These are phyloP conservation scores for Nipponia nippon DNA, from an alignment of 2,113 vertebrate species.

Conservation along the genomic window DNA sequence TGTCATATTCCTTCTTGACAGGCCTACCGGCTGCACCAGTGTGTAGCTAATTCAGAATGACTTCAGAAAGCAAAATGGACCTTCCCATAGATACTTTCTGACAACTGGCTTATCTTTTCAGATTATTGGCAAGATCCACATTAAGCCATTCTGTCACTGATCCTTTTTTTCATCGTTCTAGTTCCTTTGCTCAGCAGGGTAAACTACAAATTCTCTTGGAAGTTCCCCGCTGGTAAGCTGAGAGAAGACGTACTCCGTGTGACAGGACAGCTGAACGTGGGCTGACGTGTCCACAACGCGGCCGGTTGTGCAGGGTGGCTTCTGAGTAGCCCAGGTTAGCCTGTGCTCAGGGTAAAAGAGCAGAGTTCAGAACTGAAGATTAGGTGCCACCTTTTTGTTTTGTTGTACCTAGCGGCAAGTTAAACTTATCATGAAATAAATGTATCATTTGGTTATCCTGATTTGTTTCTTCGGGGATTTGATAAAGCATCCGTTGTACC, in stretches of 20 bases:
- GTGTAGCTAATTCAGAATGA: slow-evolving; percentile 11
- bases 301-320: not conserved
- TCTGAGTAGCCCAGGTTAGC: not conserved
- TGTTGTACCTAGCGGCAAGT: not conserved
- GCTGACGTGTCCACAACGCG: not conserved
- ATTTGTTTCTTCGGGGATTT: not conserved
- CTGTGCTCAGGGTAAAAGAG: not conserved
- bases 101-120: slow-evolving; percentile 36
- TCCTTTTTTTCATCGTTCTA: not conserved
- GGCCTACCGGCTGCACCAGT: not conserved
- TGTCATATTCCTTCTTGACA: not conserved
- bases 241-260: not conserved
- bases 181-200: slow-evolving; percentile 2
- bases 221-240: not conserved
- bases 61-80: not conserved
- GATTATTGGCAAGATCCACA: slow-evolving; percentile 21
- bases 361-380: not conserved
- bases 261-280: not conserved
- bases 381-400: not conserved
- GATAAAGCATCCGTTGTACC: not conserved
- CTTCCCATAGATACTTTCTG: slow-evolving; percentile 24
- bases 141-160: slow-evolving; percentile 33
- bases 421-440: not conserved
- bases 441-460: not conserved
- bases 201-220: slow-evolving; percentile 1